These are phyloP conservation scores for Spicauda simplicius DNA, from an alignment of 2,888 invertebrate species.

Conservation along the genomic window DNA sequence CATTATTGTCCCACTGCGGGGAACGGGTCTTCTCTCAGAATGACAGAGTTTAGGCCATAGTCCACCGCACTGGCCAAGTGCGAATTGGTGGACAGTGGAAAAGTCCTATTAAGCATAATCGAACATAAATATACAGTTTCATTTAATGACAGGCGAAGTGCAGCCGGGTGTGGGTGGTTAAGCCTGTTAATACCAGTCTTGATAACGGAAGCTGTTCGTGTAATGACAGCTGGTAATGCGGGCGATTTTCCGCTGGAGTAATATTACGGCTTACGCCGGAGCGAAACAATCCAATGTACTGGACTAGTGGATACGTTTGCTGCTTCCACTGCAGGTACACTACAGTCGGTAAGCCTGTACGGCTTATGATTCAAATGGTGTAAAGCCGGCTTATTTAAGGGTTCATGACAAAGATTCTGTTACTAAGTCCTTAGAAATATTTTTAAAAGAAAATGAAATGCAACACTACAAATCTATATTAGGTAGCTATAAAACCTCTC, in stretches of 20 bases:
- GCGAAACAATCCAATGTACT: background rate
- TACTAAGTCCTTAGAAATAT: too few relatives aligned
- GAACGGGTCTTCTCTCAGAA: too few relatives aligned
- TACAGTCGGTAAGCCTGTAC: background rate
- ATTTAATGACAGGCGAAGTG: background rate
- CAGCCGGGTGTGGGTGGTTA: background rate
- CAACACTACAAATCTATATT: too few relatives aligned
- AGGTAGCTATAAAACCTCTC: background rate
- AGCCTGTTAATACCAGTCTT: slow-evolving; percentile 10
- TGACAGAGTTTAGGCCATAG: too few relatives aligned
- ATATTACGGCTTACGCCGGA: slow-evolving; percentile 9
- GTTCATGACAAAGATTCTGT: too few relatives aligned
- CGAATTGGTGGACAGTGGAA: too few relatives aligned
- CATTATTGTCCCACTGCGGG: too few relatives aligned
- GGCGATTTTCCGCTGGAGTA: slow-evolving; percentile 13
- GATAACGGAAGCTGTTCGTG: slow-evolving; percentile 2
- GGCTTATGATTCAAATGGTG: background rate
- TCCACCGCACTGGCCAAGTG: too few relatives aligned
- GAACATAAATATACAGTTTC: background rate
- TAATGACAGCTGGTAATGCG: slow-evolving; percentile 25
- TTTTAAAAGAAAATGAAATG: too few relatives aligned
- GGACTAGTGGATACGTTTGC: background rate
- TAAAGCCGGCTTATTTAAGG: background rate
- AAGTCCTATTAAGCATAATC: too few relatives aligned
- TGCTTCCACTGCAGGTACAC: slow-evolving; percentile 5